These are phyloP conservation scores for Oscarella lobularis DNA, from an alignment of 37 sponge, comb jelly and placozoan species.

Conservation along the genomic window DNA sequence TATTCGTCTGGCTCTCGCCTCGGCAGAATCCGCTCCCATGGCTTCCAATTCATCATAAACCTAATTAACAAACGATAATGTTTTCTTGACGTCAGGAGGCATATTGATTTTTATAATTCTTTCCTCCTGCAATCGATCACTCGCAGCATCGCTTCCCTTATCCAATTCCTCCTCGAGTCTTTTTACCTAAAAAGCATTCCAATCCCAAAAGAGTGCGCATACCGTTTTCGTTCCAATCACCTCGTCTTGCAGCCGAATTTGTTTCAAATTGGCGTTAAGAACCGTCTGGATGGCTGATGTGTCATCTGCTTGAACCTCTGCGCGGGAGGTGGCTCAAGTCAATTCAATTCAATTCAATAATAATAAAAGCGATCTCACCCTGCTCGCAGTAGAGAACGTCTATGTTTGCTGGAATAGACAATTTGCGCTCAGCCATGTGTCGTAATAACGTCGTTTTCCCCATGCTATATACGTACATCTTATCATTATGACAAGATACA, in stretches of 20 bases:
- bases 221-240: no score
- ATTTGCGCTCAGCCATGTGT: slow-evolving; percentile 81
- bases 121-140: not conserved
- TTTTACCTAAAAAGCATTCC: slow-evolving; percentile 13
- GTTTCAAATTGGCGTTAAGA: slow-evolving; percentile 68
- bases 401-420: slow-evolving; percentile 78
- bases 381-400: slow-evolving; percentile 92
- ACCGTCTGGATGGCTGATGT: slow-evolving; percentile 83
- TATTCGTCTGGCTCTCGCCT: slow-evolving; percentile 82
- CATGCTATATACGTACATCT: slow-evolving; percentile 5
- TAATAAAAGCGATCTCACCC: slow-evolving; percentile 18
- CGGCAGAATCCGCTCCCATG: slow-evolving; percentile 88
- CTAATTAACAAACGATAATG: slow-evolving; percentile 4
- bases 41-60: slow-evolving; percentile 81
- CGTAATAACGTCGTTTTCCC: slow-evolving; percentile 90
- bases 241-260: slow-evolving; percentile 59
- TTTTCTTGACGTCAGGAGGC: not conserved
- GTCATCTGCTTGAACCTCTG: slow-evolving; percentile 75
- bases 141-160: slow-evolving; percentile 44
- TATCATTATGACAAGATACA: slow-evolving; percentile 7
- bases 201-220: no score
- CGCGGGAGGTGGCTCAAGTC: not conserved
- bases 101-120: not conserved
- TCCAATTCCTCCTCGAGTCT: slow-evolving; percentile 25
- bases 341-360: no score